Conservation (phyloP, 1,140 invertebrate genomes). For the Manduca sexta region DNA sequence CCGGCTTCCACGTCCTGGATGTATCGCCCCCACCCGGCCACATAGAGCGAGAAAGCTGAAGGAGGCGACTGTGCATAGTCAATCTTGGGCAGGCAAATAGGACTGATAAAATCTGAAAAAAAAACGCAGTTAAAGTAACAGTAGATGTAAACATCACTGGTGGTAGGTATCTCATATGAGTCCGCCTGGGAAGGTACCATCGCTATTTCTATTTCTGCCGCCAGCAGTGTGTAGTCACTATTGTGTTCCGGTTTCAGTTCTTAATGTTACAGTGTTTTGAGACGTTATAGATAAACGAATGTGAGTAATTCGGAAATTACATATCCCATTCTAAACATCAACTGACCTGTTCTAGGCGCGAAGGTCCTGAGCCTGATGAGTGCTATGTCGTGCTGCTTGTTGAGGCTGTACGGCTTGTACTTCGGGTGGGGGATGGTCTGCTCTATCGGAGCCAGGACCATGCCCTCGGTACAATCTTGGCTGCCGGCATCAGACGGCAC, state of each 20-base stretch:
- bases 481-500: constrained; percentile 37
- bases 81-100: constrained; percentile 36
- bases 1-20: background rate
- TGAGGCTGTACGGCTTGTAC: constrained; percentile 39
- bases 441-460: constrained; percentile 41
- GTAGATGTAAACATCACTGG: background rate
- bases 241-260: too few relatives aligned
- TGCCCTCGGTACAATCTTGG: constrained; percentile 41
- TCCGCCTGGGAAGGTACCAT: too few relatives aligned
- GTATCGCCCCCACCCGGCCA: background rate
- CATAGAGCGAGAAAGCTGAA: background rate
- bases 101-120: constrained; percentile 49
- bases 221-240: too few relatives aligned
- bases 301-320: too few relatives aligned
- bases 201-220: too few relatives aligned
- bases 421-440: constrained; percentile 56
- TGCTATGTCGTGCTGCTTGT: constrained; percentile 67
- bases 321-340: constrained; percentile 18
- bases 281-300: too few relatives aligned
- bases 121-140: constrained; percentile 24
- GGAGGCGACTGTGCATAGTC: constrained; percentile 21
- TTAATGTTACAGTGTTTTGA: too few relatives aligned
- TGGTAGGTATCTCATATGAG: background rate
- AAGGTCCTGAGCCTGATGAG: constrained; percentile 55
- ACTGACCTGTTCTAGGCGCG: constrained; percentile 51